phyloP scores from a whole-genome alignment of 2,888 invertebrate species.

The Thera britannica region DNA sequence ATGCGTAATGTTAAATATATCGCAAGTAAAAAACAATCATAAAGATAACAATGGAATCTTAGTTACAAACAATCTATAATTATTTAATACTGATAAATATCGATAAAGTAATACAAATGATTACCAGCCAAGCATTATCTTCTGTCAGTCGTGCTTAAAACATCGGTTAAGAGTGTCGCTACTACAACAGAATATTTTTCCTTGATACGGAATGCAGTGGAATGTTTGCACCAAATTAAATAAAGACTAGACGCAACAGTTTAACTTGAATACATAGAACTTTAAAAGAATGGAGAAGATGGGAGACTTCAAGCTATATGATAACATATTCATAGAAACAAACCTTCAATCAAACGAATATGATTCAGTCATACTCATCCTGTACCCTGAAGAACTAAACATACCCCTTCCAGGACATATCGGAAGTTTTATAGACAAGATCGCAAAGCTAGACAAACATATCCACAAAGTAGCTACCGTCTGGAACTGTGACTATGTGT shows the following conservation, averaged over 20 bases:
- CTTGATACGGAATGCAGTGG: not conserved
- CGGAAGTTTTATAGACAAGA: conserved; percentile 63
- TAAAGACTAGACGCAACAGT: not conserved
- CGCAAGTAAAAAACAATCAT: conserved; percentile 5
- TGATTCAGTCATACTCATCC: conserved; percentile 86
- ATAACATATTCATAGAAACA: conserved; percentile 76
- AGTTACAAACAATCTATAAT: conserved; percentile 33
- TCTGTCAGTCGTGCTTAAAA: conserved; percentile 4
- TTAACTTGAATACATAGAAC: not conserved
- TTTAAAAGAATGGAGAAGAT: conserved; percentile 19
- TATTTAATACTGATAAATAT: conserved; percentile 19
- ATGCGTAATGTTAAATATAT: not conserved
- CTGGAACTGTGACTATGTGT: conserved; percentile 85
- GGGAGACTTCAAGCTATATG: conserved; percentile 65
- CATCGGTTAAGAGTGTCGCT: not conserved
- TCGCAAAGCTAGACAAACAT: conserved; percentile 67
- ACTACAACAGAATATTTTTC: not conserved
- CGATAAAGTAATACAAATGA: conserved; percentile 29
- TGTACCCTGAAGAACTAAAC: conserved; percentile 80
- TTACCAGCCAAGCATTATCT: conserved; percentile 1
- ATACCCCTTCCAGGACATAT: conserved; percentile 72
- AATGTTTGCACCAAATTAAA: not conserved
- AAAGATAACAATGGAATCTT: conserved; percentile 10
- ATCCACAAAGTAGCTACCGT: conserved; percentile 82
- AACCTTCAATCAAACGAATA: conserved; percentile 80